These are phyloP conservation scores for Tyto alba DNA, from an alignment of 2,113 vertebrate genomes.

Conservation along the genomic window DNA sequence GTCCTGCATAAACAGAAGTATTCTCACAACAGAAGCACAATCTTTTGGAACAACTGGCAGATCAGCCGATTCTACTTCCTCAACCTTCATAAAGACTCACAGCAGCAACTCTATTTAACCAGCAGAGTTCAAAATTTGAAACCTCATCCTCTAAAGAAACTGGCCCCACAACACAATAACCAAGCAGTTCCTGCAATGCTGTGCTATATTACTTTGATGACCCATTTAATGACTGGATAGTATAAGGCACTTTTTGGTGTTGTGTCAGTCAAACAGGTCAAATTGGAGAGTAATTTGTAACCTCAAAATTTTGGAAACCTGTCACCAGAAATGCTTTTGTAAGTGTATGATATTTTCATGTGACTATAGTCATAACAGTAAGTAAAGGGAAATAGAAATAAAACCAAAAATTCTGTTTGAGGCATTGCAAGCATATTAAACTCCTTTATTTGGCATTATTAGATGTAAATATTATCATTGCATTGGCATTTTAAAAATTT, in stretches of 20 bases:
- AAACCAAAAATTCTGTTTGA: background rate
- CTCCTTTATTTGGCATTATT: background rate
- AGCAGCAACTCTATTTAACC: constrained; percentile 22
- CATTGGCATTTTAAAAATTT: background rate
- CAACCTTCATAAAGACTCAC: constrained; percentile 40
- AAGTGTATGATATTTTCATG: background rate
- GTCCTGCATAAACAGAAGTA: background rate
- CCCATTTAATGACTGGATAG: background rate
- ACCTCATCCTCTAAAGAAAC: background rate
- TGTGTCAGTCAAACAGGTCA: background rate
- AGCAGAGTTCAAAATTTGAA: constrained; percentile 42
- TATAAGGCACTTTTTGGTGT: background rate
- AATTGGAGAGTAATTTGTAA: background rate
- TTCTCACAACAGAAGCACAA: constrained; percentile 10
- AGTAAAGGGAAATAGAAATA: background rate
- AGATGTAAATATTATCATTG: background rate
- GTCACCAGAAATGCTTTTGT: background rate
- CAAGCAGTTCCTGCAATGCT: constrained; percentile 11
- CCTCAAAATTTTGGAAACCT: background rate
- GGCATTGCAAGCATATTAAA: background rate
- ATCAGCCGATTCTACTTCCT: constrained; percentile 31
- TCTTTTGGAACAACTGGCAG: background rate
- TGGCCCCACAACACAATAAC: background rate
- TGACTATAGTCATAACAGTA: background rate
- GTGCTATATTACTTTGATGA: background rate